These are phyloP conservation scores for Pandion haliaetus DNA, from an alignment of 2,113 vertebrate genomes.

Conservation along the genomic window DNA sequence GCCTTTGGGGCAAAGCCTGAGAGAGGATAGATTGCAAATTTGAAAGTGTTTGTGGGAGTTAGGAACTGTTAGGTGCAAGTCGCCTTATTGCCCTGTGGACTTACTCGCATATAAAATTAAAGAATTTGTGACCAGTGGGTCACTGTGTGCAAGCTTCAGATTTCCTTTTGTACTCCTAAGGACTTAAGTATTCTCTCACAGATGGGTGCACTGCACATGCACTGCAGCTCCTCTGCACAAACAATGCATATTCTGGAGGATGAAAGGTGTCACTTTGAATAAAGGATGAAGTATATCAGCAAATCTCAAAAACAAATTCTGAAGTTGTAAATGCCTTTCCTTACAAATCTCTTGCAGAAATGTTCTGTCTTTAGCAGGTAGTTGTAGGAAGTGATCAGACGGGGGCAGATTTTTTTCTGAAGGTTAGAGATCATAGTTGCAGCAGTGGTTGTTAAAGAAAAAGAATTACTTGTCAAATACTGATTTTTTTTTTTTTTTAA, in stretches of 20 bases:
- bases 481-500: not conserved
- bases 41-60: not conserved
- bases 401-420: not conserved
- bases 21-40: not conserved
- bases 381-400: not conserved
- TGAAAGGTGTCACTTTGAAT: not conserved
- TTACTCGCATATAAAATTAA: not conserved
- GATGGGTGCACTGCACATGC: accelerated
- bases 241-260: not conserved
- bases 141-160: not conserved
- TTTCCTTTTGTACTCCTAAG: not conserved
- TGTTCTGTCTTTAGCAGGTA: not conserved
- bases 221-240: not conserved
- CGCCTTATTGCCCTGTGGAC: not conserved
- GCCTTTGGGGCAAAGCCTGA: not conserved
- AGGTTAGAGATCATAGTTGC: not conserved
- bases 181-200: not conserved
- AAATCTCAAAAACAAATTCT: not conserved
- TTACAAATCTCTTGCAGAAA: not conserved
- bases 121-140: not conserved
- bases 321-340: not conserved
- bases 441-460: not conserved
- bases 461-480: not conserved
- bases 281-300: not conserved
- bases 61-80: not conserved